Base-by-base conservation (phyloP, 2,797 vertebrate genomes). In the Danionella dracula region DNA sequence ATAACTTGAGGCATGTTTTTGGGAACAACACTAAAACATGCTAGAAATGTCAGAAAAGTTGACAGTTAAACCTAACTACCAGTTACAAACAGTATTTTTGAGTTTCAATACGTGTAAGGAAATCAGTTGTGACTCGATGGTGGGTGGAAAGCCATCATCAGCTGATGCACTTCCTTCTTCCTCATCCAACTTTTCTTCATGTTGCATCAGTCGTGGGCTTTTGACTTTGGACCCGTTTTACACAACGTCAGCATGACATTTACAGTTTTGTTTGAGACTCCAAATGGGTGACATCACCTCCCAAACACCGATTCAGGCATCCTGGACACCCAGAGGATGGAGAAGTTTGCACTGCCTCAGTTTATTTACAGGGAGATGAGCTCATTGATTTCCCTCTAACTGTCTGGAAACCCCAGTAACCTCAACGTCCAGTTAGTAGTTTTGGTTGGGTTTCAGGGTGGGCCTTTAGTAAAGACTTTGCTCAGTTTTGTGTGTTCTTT, bases 201-300 rank as follows among this genome's bases (percentile, higher is more conserved):
- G 44, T 63, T 58, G 60, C 54, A 35, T 71, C 69, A 75, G 40
- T 76, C 72, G 75, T 49, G 42, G 46, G 29, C 53, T 27, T 40
- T 61, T 44, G 59, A 34, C 19, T 46, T 59, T n/a, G 15, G 55
- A 56, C 48, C 5, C 4, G 31, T 53, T 79, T 56, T 48, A 63
- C 66, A 73, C 23, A 27, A 44, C 44, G 61, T 72, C 35, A 4
- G 27, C 80, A 75, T 85, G 83, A 72, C 72, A 56, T 64, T 68
- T 15, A 10, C 46, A 68, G 70, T 69, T 79, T 81, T 81, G 73
- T 65, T 56, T 57, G 46, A 44, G 51, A 40, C 71, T 48, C 54
- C 79, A 42, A 78, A 23, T 76, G 79, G 79, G 53, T 87, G 83
- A 87, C 81, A 77, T 86, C 78, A 85, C 75, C 77, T 67, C 57